Conservation (phyloP, 2,888 invertebrate species). For the Parelbella ahira region DNA sequence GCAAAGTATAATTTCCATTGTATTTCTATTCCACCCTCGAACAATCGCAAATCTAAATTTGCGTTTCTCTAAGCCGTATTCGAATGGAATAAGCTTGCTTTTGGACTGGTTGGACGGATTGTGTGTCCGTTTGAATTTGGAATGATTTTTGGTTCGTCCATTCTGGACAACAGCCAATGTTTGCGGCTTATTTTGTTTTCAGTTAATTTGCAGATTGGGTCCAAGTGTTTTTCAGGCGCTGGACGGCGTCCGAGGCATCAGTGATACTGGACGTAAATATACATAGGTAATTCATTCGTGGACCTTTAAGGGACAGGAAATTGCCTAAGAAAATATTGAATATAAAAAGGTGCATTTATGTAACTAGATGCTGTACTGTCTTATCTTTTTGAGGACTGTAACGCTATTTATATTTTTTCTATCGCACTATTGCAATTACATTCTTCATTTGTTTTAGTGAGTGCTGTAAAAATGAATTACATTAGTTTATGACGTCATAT, state of each 20-base stretch:
- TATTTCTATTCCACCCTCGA: background rate
- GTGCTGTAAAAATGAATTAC: too few relatives aligned
- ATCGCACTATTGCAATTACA: too few relatives aligned
- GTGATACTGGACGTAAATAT: slow-evolving; percentile 2
- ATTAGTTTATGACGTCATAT: too few relatives aligned
- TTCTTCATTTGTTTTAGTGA: too few relatives aligned
- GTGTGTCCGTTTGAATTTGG: slow-evolving; percentile 10
- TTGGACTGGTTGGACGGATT: background rate
- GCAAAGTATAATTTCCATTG: too few relatives aligned
- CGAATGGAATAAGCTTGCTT: background rate
- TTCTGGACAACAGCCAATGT: slow-evolving; percentile 48
- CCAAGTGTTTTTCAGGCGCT: slow-evolving; percentile 21
- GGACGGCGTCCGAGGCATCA: slow-evolving; percentile 13
- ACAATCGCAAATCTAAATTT: background rate
- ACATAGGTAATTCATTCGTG: too few relatives aligned
- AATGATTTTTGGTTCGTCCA: slow-evolving; percentile 27
- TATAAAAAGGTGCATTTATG: too few relatives aligned
- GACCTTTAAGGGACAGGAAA: too few relatives aligned
- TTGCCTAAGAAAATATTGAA: too few relatives aligned
- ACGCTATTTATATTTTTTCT: too few relatives aligned
- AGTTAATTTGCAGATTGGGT: slow-evolving; percentile 55
- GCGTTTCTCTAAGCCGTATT: background rate
- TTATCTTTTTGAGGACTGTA: too few relatives aligned
- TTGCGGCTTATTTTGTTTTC: slow-evolving; percentile 55
- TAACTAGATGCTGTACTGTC: too few relatives aligned